Evolutionary conservation across 2,888 invertebrate species (phyloP).

Genomic region (Eupithecia dodoneata): DNA sequence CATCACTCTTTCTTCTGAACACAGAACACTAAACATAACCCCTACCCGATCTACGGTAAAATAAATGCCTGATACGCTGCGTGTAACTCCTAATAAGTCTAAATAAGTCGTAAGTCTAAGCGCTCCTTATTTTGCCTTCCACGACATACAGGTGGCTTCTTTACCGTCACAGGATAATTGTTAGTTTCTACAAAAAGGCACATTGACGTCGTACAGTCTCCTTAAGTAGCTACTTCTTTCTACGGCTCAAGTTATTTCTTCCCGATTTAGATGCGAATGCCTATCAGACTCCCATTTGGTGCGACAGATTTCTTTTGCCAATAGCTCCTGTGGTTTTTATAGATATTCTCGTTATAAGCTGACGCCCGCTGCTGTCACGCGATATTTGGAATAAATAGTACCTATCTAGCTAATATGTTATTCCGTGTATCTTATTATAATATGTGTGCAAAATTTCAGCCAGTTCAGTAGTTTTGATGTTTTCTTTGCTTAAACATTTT

Average conservation of each 20-base stretch:
- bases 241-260: slow-evolving; percentile 38
- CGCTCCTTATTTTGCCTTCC: slow-evolving; percentile 36
- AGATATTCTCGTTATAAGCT: background rate
- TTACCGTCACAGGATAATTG: slow-evolving; percentile 60
- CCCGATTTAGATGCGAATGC: slow-evolving; percentile 40
- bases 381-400: background rate
- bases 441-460: background rate
- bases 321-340: background rate
- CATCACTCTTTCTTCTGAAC: background rate
- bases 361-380: background rate
- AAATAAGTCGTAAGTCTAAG: slow-evolving; percentile 45
- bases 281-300: slow-evolving; percentile 35
- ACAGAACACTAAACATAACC: background rate
- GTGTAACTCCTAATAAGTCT: slow-evolving; percentile 22
- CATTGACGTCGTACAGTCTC: slow-evolving; percentile 42
- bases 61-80: background rate
- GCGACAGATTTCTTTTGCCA: slow-evolving; percentile 38
- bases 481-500: too few relatives aligned
- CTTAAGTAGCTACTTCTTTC: slow-evolving; percentile 32
- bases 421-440: background rate
- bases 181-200: slow-evolving; percentile 49
- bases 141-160: slow-evolving; percentile 49
- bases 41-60: background rate
- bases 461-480: background rate
- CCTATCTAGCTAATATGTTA: background rate